phyloP scores from a whole-genome alignment of 2,113 vertebrate genomes.

The Dipodomys merriami region DNA sequence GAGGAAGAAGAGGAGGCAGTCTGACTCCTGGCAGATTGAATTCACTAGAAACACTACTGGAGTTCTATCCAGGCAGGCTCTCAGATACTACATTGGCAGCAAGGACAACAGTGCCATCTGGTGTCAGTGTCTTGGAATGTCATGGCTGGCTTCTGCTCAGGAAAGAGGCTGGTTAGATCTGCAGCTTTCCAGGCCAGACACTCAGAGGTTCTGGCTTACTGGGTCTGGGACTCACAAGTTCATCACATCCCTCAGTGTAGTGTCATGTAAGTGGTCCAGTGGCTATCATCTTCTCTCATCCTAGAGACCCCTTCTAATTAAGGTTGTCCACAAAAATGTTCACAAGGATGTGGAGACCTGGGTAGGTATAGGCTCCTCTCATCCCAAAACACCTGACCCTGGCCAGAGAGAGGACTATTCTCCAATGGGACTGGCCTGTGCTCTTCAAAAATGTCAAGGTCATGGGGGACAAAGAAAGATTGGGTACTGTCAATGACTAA shows the following conservation, averaged over 20 bases:
- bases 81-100: background rate
- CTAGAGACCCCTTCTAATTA: background rate
- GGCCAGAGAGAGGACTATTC: background rate
- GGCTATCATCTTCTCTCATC: background rate
- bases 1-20: background rate
- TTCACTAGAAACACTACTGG: too few species aligned
- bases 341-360: background rate
- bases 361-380: background rate
- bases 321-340: background rate
- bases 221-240: background rate
- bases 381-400: background rate
- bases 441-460: slow-evolving; percentile 4
- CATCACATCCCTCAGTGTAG: background rate
- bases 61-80: background rate
- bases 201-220: background rate
- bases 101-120: slow-evolving; percentile 51
- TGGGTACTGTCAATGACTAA: background rate
- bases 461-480: background rate
- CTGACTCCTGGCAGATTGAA: background rate
- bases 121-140: background rate
- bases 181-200: background rate
- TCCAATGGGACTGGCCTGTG: background rate
- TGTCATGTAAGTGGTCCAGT: background rate
- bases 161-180: background rate
- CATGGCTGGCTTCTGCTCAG: too few species aligned